Base-by-base conservation (phyloP, 2,797 vertebrate species). In the Caiman crocodilus region DNA sequence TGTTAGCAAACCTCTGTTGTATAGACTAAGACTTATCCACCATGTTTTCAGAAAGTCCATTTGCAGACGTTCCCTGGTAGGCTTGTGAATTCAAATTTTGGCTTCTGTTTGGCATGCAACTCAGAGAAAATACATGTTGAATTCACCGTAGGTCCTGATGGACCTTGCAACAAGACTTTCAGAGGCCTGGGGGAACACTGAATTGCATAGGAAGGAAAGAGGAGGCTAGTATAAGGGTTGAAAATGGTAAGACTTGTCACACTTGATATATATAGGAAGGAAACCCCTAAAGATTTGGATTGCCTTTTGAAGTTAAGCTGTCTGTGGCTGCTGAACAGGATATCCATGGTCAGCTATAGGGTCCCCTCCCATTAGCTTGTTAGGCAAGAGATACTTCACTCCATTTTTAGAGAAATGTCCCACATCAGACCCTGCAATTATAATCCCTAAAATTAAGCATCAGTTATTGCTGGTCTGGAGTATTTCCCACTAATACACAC, bases 401-500 rank as follows among this genome's bases (percentile, higher is more conserved):
- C 65, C 32, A 18, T 67, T 67, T 32, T 32, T 30, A 32, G 17
- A 23, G 35, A 73, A 42, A 32, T 50, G 5, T 57, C 65, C 28
- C 42, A 50, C n/a, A 77, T 63, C 0, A 0, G 79, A 60, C 10
- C 13, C 76, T 76, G 63, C 18, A 85, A 42, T 57, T 20, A 87
- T 61, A 76, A 11, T 11, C 69, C 1, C 1, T 90, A 18, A 93
- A 90, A 15, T 50, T 73, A 50, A 50, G 42, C 42, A 50, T 50
- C 42, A 50, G 3, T 50, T 50, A 50, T 50, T 50, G 42, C 42
- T 50, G 10, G 9, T 42, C 42, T 73, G 59, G 42, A 85, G 76
- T 82, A 35, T 60, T 50, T 89, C 30, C 76, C n/a, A 73, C 94
- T 94, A 94, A 84, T 79, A 78, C 30, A 80, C 84, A 60, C 78